These are phyloP conservation scores for Psittacara wagleri DNA, from an alignment of 2,113 vertebrate species.

Conservation along the genomic window DNA sequence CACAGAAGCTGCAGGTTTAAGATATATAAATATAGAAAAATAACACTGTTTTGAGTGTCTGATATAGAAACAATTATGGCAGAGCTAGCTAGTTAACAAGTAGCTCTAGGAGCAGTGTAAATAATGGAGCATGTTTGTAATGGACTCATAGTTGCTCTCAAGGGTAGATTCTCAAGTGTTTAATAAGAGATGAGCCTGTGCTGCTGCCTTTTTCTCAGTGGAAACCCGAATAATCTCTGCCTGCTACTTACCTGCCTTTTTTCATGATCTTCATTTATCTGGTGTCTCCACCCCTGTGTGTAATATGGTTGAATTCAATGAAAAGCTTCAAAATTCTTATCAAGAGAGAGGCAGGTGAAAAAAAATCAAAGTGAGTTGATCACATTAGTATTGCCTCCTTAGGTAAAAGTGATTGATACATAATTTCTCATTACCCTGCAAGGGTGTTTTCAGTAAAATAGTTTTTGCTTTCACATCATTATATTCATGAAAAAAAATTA, in stretches of 20 bases:
- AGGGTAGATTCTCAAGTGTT: constrained; percentile 58
- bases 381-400: neutral
- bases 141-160: neutral
- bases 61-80: neutral
- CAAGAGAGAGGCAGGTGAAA: neutral
- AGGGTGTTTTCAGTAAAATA: neutral
- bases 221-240: constrained; percentile 38
- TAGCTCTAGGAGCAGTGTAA: neutral
- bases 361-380: neutral
- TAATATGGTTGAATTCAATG: neutral
- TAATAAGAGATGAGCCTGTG: constrained; percentile 31
- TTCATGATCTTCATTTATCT: neutral
- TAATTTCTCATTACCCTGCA: neutral
- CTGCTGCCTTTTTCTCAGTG: constrained; percentile 51
- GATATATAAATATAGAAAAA: neutral
- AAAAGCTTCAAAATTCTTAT: neutral
- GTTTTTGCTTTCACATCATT: neutral
- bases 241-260: constrained; percentile 9
- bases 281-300: neutral
- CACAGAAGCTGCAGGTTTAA: neutral
- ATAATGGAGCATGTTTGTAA: constrained; percentile 35
- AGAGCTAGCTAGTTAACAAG: neutral
- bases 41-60: neutral
- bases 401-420: neutral
- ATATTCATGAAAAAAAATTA: neutral